phyloP scores from a whole-genome alignment of 2,797 vertebrate genomes.

The Notolepis coatsorum region DNA sequence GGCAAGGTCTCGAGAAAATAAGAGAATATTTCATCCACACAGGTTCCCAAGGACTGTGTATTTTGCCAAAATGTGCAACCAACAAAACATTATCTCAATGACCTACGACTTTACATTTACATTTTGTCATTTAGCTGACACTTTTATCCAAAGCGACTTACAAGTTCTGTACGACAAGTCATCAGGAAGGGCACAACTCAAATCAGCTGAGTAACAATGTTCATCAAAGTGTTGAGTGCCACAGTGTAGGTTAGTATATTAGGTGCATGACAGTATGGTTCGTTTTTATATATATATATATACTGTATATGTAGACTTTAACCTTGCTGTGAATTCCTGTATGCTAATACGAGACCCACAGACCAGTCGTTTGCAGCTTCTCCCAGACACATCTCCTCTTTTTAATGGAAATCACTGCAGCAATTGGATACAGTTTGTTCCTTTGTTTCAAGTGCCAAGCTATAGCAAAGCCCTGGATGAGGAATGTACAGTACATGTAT shows the following conservation, averaged over 20 bases:
- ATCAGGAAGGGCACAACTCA: too few relatives aligned
- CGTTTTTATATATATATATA: too few relatives aligned
- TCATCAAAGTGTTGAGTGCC: too few relatives aligned
- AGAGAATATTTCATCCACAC: slow-evolving; percentile 35
- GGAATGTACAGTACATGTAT: slow-evolving; percentile 37
- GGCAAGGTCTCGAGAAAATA: slow-evolving; percentile 27
- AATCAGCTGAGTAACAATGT: too few relatives aligned
- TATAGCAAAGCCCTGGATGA: slow-evolving; percentile 18
- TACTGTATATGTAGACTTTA: too few relatives aligned
- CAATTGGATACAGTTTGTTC: neutral
- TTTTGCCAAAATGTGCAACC: slow-evolving; percentile 39
- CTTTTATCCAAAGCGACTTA: too few relatives aligned
- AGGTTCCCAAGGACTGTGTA: slow-evolving; percentile 29
- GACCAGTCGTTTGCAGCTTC: too few relatives aligned
- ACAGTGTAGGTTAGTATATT: too few relatives aligned
- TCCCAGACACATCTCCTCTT: slow-evolving; percentile 23
- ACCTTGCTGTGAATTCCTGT: too few relatives aligned
- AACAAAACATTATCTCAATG: slow-evolving; percentile 31
- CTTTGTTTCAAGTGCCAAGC: slow-evolving; percentile 21
- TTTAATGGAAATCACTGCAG: neutral
- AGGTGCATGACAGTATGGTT: neutral
- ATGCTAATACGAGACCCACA: too few relatives aligned
- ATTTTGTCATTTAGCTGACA: slow-evolving; percentile 22
- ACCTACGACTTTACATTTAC: slow-evolving; percentile 8
- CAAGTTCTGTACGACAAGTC: too few relatives aligned